Base-by-base conservation (phyloP, 2,113 vertebrate species). In the Butorides virescens region DNA sequence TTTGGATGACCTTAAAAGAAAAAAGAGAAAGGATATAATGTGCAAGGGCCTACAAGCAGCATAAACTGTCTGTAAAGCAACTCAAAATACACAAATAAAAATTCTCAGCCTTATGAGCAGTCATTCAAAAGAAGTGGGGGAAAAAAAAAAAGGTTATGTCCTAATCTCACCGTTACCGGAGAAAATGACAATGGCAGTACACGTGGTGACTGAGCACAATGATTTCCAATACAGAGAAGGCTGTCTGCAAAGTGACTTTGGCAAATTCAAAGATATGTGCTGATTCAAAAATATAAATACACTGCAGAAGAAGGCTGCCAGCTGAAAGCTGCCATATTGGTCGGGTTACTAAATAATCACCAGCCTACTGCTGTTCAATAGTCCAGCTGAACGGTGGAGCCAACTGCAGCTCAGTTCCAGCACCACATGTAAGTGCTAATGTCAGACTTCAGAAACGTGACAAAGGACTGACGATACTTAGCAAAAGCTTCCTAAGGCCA, bases 241-340 rank as follows among this genome's bases (percentile, higher is more conserved):
- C 23, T 47, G 37, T 30, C 65, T 95, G 65, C 85, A 96, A 94
- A 93, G 90, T 83, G 65, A 79, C 85, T 96, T 96, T 61, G 58
- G 77, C 71, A 83, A 93, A 88, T 70, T 95, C 83, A 52, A 71
- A 90, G 72, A n/a, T 52, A 56, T 3, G 26, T 74, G 36, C 73
- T 94, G 65, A 78, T 92, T 74, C 56, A 67, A 91, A 88, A 84
- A 44, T 30, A 84, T 20, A 80, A 78, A 93, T n/a, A 73, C 23
- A 30, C 2, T 2, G 42, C 50, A 92, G 53, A 76, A 95, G 76
- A 9, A 4, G 21, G 27, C 23, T 91, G 50, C 75, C 32, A 67
- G 4, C 27, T 83, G 68, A 58, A 94, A 91, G n/a, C 47, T 93
- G 44, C 65, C 68, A 67, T 92, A 29, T 15, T 90, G 59, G 18